A percentile compares a stretch with the other conserved stretches of the same genome.
phyloP scores from a whole-genome alignment of 2,888 invertebrate species.

The Phortica magna region DNA sequence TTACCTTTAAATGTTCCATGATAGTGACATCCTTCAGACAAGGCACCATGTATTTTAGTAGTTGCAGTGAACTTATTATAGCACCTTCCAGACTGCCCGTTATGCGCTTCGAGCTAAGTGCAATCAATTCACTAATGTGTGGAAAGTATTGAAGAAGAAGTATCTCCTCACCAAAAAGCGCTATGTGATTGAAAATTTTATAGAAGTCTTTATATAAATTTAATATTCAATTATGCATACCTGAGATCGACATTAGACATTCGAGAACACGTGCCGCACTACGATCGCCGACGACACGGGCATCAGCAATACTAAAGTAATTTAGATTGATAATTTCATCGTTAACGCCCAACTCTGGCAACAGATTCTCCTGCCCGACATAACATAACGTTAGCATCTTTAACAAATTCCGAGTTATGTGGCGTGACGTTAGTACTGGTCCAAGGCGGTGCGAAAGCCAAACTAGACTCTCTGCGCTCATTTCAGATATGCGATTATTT shows the following conservation, averaged over 20 bases:
- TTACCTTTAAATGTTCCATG: conserved; percentile 91
- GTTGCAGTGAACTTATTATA: conserved; percentile 88
- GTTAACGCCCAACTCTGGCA: conserved; percentile 75
- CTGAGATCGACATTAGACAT: conserved; percentile 92
- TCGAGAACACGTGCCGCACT: conserved; percentile 93
- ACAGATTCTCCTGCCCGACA: conserved; percentile 88
- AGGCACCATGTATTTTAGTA: conserved; percentile 88
- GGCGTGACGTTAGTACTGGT: conserved; percentile 94
- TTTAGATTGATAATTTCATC: conserved; percentile 79
- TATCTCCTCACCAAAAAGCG: conserved; percentile 91
- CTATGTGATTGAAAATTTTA: conserved; percentile 76
- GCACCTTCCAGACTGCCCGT: conserved; percentile 93
- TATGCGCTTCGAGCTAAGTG: conserved; percentile 88
- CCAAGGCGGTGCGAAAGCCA: conserved; percentile 97
- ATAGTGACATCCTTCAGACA: conserved; percentile 89
- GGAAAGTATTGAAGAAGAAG: conserved; percentile 93
- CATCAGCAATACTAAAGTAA: conserved; percentile 83
- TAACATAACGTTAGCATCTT: conserved; percentile 97
- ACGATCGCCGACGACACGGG: conserved; percentile 86
- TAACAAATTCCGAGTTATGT: conserved; percentile 92
- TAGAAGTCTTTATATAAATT: not conserved
- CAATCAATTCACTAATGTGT: conserved; percentile 91
- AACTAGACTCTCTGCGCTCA: conserved; percentile 91
- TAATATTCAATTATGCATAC: conserved; percentile 78
- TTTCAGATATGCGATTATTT: conserved; percentile 86